phyloP scores from a whole-genome alignment of 1,140 invertebrate genomes.

The Eupristina koningsbergeri region DNA sequence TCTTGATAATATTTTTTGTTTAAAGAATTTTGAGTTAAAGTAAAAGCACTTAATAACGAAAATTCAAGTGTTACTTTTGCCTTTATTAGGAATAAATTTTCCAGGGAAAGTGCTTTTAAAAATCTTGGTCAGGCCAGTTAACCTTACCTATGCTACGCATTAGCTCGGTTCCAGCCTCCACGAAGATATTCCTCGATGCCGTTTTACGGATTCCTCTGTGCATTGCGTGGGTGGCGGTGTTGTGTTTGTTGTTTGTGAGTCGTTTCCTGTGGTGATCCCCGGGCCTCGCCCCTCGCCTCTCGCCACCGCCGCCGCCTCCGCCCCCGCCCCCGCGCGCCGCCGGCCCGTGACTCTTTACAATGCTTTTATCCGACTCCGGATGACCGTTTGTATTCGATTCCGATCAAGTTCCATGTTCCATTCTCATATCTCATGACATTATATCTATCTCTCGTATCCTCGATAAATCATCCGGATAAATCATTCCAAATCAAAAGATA shows the following conservation, averaged over 20 bases:
- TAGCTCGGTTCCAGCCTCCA: not conserved
- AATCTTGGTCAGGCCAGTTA: too few species aligned
- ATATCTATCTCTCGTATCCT: not conserved
- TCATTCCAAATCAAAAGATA: too few species aligned
- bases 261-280: not conserved
- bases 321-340: too few species aligned
- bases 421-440: not conserved
- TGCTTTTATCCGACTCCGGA: not conserved
- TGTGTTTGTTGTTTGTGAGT: not conserved
- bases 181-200: not conserved
- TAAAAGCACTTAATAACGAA: too few species aligned
- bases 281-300: too few species aligned
- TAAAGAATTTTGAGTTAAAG: too few species aligned
- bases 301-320: too few species aligned
- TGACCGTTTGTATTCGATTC: not conserved
- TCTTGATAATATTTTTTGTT: too few species aligned
- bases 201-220: not conserved
- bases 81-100: not conserved
- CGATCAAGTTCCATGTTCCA: not conserved
- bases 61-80: not conserved
- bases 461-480: not conserved
- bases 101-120: not conserved
- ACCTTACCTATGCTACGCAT: too few species aligned
- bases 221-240: not conserved
- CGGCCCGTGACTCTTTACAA: too few species aligned